Conservation (phyloP, 2,888 invertebrate species). For the Drosophila nr. fundita region DNA sequence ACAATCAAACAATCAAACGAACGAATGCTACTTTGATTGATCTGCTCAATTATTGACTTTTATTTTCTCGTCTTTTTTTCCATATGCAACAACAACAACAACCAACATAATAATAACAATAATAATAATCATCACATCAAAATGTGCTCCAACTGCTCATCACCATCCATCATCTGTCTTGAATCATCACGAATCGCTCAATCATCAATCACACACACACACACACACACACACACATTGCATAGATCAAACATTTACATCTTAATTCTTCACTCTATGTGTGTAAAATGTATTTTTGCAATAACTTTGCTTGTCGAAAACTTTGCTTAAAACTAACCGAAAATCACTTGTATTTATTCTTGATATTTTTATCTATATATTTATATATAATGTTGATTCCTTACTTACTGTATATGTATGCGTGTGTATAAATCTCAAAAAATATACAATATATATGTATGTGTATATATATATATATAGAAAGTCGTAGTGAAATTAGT, state of each 20-base stretch:
- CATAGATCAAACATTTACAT: constrained; percentile 23
- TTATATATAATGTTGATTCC: constrained; percentile 30
- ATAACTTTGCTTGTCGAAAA: constrained; percentile 37
- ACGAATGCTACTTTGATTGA: constrained; percentile 24
- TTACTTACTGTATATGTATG: constrained; percentile 25
- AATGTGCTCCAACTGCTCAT: constrained; percentile 31
- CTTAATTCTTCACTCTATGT: constrained; percentile 18
- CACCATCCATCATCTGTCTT: constrained; percentile 25
- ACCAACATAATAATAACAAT: constrained; percentile 22
- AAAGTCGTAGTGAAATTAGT: constrained; percentile 85
- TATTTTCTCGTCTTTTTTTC: constrained; percentile 47
- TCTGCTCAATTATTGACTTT: constrained; percentile 31
- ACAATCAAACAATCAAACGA: constrained; percentile 30
- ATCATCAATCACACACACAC: constrained; percentile 27
- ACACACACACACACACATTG: constrained; percentile 2
- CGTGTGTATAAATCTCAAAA: constrained; percentile 20
- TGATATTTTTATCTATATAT: constrained; percentile 19
- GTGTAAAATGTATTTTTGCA: constrained; percentile 56
- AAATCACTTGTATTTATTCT: constrained; percentile 28
- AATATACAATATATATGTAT: constrained; percentile 10
- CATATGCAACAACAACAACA: constrained; percentile 46
- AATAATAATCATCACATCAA: constrained; percentile 20
- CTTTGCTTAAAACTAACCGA: constrained; percentile 23
- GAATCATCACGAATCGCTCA: constrained; percentile 22
- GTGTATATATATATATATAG: constrained; percentile 39